A percentile compares a stretch with the other conserved stretches of the same genome.
Evolutionary conservation across 2,888 invertebrate species (phyloP).

Genomic region (Andrena trimmerana): DNA sequence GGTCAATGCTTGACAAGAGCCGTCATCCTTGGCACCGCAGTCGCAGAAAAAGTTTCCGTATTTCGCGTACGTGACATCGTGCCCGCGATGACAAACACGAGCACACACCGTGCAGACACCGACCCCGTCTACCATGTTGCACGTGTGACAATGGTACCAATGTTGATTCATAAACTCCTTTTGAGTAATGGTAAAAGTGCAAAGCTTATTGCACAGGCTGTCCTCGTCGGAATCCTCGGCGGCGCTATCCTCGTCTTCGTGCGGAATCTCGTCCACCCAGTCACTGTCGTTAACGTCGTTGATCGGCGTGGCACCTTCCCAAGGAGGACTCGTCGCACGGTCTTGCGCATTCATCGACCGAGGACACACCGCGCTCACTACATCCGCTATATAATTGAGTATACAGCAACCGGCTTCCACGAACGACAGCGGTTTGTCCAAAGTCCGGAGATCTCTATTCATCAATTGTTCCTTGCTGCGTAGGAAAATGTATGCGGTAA

Average conservation of each 20-base stretch:
- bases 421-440: conserved; percentile 86
- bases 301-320: conserved; percentile 89
- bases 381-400: conserved; percentile 93
- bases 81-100: conserved; percentile 97
- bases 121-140: conserved; percentile 99
- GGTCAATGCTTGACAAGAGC: conserved; percentile 88
- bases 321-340: conserved; percentile 89
- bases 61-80: conserved; percentile 98
- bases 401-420: conserved; percentile 93
- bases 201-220: conserved; percentile 95
- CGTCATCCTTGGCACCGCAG: conserved; percentile 98
- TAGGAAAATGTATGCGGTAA: conserved; percentile 20
- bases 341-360: conserved; percentile 76
- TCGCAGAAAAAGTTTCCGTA: conserved; percentile 99
- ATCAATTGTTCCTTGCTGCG: conserved; percentile 87
- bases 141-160: conserved; percentile 99
- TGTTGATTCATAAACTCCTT: conserved; percentile 99
- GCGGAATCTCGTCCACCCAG: conserved; percentile 93
- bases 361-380: conserved; percentile 87
- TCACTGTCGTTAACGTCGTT: conserved; percentile 89
- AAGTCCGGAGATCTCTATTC: conserved; percentile 85
- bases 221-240: conserved; percentile 97
- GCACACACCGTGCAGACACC: conserved; percentile 99
- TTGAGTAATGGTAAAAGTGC: conserved; percentile 98
- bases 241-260: conserved; percentile 97